A percentile compares a stretch with the other conserved stretches of the same genome.
Evolutionary conservation across 2,113 vertebrate genomes (phyloP).

Genomic region (Dinomys branickii): DNA sequence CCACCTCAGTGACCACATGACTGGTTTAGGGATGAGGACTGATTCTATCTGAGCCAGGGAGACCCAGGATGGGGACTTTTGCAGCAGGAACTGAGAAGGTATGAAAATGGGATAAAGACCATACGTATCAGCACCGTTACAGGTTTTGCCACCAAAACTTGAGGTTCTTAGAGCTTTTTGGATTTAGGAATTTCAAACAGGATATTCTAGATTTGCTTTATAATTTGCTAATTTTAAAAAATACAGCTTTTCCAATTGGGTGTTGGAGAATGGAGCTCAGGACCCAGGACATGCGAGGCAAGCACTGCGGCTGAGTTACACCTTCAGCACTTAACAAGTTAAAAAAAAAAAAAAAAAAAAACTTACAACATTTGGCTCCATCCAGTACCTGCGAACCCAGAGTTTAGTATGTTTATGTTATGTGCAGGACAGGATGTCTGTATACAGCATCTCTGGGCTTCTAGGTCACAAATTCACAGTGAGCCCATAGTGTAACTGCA

Average conservation of each 20-base stretch:
- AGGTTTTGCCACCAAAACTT: neutral
- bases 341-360: too few relatives aligned
- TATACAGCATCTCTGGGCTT: neutral
- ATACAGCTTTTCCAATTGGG: neutral
- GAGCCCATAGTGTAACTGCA: neutral
- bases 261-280: neutral
- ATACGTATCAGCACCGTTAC: neutral
- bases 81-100: neutral
- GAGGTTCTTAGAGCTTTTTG: neutral
- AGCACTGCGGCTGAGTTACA: too few relatives aligned
- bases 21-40: neutral
- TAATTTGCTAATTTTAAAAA: neutral
- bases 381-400: neutral
- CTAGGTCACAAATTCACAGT: too few relatives aligned
- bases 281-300: neutral
- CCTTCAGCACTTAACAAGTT: too few relatives aligned
- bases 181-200: constrained; percentile 21
- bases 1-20: neutral
- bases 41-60: neutral
- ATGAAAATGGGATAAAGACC: neutral
- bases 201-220: neutral
- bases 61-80: neutral
- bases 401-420: neutral
- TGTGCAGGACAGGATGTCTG: neutral
- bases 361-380: neutral